These are phyloP conservation scores for Leptoclinus maculatus DNA, from an alignment of 2,797 vertebrate species.

Conservation along the genomic window DNA sequence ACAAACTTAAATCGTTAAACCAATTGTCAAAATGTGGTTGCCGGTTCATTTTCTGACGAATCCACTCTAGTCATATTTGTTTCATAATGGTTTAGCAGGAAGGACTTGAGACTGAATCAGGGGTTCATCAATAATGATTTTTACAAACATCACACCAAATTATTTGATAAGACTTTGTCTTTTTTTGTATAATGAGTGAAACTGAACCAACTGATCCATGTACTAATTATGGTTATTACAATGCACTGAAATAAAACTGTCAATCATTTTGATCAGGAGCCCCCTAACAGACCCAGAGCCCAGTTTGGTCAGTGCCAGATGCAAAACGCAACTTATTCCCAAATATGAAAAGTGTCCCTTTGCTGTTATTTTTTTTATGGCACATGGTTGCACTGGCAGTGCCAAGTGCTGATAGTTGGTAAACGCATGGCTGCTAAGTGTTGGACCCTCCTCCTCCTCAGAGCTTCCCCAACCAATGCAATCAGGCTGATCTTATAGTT, in stretches of 20 bases:
- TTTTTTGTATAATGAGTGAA: not conserved
- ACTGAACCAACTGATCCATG: not conserved
- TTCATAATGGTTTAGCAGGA: not conserved
- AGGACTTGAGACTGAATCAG: not conserved
- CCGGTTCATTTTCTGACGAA: not conserved
- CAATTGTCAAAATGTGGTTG: not conserved
- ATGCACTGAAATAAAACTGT: not conserved
- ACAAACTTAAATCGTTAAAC: not conserved
- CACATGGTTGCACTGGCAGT: slow-evolving; percentile 11
- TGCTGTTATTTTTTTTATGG: slow-evolving; percentile 3
- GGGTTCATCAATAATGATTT: not conserved
- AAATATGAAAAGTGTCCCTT: not conserved
- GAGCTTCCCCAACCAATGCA: slow-evolving; percentile 42
- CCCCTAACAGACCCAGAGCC: not conserved
- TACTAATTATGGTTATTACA: not conserved
- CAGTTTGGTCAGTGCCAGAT: not conserved
- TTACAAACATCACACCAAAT: not conserved
- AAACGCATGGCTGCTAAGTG: slow-evolving; percentile 56
- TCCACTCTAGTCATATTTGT: not conserved
- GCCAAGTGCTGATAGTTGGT: slow-evolving; percentile 53
- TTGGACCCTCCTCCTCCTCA: slow-evolving; percentile 25
- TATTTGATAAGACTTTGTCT: not conserved
- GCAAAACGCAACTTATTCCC: not conserved
- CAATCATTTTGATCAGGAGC: not conserved
- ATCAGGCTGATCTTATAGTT: not conserved